Evolutionary conservation across 2,113 vertebrate genomes (phyloP).

Genomic region (Aepyceros melampus): DNA sequence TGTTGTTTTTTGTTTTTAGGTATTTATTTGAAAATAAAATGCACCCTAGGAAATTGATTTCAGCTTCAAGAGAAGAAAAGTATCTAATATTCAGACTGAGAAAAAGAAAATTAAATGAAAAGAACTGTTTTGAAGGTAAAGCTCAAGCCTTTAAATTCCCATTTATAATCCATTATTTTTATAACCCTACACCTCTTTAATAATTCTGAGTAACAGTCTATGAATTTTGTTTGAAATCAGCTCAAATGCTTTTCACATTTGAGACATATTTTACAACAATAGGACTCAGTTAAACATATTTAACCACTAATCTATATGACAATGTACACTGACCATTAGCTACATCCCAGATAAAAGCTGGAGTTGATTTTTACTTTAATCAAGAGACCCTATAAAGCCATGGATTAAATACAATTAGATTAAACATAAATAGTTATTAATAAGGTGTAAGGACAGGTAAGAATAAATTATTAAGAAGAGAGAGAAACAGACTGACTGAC

Average conservation of each 20-base stretch:
- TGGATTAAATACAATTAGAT: slow-evolving; percentile 33
- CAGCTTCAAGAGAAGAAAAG: background rate
- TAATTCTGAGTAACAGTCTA: background rate
- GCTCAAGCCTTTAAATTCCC: background rate
- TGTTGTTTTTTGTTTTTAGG: background rate
- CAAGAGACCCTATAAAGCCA: background rate
- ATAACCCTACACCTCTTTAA: slow-evolving; percentile 3
- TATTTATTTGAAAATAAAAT: slow-evolving; percentile 30
- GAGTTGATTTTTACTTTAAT: slow-evolving; percentile 27
- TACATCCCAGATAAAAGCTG: slow-evolving; percentile 16
- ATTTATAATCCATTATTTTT: background rate
- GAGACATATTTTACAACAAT: background rate
- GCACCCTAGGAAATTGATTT: background rate
- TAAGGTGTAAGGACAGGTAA: background rate
- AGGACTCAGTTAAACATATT: background rate
- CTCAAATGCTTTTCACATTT: slow-evolving; percentile 28
- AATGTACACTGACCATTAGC: slow-evolving; percentile 38
- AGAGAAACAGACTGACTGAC: background rate
- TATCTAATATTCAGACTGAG: background rate
- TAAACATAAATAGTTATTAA: slow-evolving; percentile 14
- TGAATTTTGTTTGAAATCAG: slow-evolving; percentile 18
- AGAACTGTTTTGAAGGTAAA: background rate
- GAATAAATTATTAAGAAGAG: slow-evolving; percentile 16
- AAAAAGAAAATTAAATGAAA: slow-evolving; percentile 44
- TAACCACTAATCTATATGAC: slow-evolving; percentile 18